phyloP scores from a whole-genome alignment of 1,140 invertebrate genomes.

The Daktulosphaira vitifoliae region DNA sequence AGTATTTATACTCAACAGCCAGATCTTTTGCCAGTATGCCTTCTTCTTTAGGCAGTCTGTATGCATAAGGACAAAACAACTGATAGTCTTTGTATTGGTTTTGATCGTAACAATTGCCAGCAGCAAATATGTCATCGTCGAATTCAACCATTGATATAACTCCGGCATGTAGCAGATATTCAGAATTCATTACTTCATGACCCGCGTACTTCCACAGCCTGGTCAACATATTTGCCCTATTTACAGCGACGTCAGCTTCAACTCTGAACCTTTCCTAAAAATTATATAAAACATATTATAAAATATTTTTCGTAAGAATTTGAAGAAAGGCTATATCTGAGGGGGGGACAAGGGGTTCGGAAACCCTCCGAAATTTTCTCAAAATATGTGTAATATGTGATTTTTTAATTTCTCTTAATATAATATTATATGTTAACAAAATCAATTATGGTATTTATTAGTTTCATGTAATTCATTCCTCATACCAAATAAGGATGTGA shows the following conservation, averaged over 20 bases:
- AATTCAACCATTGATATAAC: conserved; percentile 89
- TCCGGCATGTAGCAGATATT: conserved; percentile 79
- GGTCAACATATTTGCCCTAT: conserved; percentile 88
- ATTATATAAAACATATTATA: too few species aligned
- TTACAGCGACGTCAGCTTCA: conserved; percentile 83
- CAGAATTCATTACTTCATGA: conserved; percentile 63
- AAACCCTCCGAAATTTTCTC: too few species aligned
- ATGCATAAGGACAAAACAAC: conserved; percentile 86
- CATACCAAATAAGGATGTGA: too few species aligned
- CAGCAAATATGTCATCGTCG: conserved; percentile 89
- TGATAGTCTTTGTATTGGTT: conserved; percentile 73
- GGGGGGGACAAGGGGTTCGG: too few species aligned
- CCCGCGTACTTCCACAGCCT: conserved; percentile 85
- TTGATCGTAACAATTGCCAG: conserved; percentile 81
- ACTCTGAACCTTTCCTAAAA: conserved; percentile 53
- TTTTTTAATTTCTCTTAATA: too few species aligned
- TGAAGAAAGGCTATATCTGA: too few species aligned
- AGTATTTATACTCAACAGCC: conserved; percentile 84
- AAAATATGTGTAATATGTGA: too few species aligned
- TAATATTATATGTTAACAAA: too few species aligned
- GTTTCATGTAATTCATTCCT: too few species aligned
- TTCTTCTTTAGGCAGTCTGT: conserved; percentile 73
- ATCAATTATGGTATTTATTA: too few species aligned
- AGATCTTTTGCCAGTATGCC: conserved; percentile 78
- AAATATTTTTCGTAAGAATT: too few species aligned